Evolutionary conservation across 2,113 vertebrate genomes (phyloP).

Genomic region (Crotalus viridis): DNA sequence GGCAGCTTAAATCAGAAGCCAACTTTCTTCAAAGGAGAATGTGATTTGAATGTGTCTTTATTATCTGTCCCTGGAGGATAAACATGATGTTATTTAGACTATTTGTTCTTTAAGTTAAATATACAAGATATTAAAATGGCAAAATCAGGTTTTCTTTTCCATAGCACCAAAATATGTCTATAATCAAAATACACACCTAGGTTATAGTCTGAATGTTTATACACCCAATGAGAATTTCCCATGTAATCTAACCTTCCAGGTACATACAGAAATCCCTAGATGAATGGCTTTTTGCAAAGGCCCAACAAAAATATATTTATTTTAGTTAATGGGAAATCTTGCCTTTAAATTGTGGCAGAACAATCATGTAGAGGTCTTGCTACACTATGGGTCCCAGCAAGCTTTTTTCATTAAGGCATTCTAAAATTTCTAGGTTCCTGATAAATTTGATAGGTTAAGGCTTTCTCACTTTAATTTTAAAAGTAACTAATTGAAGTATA

Average conservation of each 20-base stretch:
- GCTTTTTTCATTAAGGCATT: neutral
- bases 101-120: neutral
- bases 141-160: neutral
- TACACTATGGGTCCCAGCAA: neutral
- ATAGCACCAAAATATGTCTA: neutral
- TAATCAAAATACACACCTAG: neutral
- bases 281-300: neutral
- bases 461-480: neutral
- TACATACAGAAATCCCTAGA: neutral
- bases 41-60: neutral
- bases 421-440: neutral
- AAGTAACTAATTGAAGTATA: neutral
- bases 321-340: neutral
- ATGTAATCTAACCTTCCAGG: neutral
- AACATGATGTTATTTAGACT: neutral
- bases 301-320: neutral
- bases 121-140: neutral
- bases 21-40: neutral
- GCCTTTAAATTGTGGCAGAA: neutral
- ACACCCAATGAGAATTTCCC: neutral
- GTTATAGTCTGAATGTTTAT: neutral
- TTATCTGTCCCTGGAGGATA: neutral
- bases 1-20: neutral
- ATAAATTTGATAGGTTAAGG: neutral
- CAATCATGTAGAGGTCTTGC: neutral